Conservation (phyloP, 2,113 vertebrate genomes). For the Onychorhynchus coronatus region DNA sequence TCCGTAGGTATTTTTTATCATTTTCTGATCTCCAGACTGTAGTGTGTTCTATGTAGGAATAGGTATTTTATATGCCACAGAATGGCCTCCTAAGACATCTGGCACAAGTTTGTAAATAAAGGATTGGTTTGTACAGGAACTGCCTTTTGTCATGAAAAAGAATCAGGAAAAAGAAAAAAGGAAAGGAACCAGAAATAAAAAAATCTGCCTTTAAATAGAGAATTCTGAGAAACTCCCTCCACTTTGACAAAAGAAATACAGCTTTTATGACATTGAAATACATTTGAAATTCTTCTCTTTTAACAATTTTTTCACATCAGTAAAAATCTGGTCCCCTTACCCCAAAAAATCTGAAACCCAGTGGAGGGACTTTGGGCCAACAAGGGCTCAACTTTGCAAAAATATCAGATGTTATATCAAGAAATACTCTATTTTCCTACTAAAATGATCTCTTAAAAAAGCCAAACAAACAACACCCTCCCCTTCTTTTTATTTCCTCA, state of each 20-base stretch:
- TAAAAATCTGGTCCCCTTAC: neutral
- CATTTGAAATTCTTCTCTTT: neutral
- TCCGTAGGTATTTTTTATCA: neutral
- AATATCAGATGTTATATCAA: neutral
- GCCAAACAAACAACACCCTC: rapidly evolving
- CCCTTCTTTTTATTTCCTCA: neutral
- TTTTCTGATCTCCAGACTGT: neutral
- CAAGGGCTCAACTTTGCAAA: neutral
- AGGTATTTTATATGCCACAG: neutral
- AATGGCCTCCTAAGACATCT: neutral
- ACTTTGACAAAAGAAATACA: neutral
- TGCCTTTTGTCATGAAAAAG: neutral
- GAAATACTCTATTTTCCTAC: neutral
- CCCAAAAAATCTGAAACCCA: neutral
- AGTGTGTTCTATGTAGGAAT: neutral
- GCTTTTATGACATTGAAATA: neutral
- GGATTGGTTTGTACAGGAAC: neutral
- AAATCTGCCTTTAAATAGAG: neutral
- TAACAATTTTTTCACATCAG: neutral
- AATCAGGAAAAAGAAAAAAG: neutral
- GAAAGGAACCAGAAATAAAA: neutral
- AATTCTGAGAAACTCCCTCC: neutral
- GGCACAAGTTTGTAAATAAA: neutral
- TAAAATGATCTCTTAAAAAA: neutral
- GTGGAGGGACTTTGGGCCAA: neutral